These are phyloP conservation scores for Polyploca ridens DNA, from an alignment of 2,888 invertebrate species.

Conservation along the genomic window DNA sequence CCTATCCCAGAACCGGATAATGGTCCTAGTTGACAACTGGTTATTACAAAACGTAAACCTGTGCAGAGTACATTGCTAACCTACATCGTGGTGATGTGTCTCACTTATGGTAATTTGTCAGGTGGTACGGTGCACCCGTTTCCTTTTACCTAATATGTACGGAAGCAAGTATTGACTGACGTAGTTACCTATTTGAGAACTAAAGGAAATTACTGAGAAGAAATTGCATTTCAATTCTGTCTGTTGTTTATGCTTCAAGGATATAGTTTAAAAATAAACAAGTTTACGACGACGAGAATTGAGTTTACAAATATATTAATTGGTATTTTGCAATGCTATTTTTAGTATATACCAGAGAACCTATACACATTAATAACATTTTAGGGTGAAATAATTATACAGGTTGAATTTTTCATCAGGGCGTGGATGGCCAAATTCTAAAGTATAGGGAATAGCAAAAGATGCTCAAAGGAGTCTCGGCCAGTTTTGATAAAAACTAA, in stretches of 20 bases:
- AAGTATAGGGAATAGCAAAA: too few species aligned
- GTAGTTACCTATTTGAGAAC: not conserved
- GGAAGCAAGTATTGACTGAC: not conserved
- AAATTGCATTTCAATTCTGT: not conserved
- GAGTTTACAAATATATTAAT: too few species aligned
- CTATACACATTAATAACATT: too few species aligned
- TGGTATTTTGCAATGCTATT: too few species aligned
- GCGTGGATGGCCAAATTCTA: too few species aligned
- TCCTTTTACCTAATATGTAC: not conserved
- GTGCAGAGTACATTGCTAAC: constrained; percentile 23
- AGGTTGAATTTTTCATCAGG: too few species aligned
- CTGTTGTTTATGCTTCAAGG: not conserved
- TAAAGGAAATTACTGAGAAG: not conserved
- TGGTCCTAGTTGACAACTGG: constrained; percentile 27
- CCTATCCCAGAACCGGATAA: constrained; percentile 32
- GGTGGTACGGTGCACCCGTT: not conserved
- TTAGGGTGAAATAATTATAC: too few species aligned
- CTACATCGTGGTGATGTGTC: constrained; percentile 25
- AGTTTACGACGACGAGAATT: too few species aligned
- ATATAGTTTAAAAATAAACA: too few species aligned
- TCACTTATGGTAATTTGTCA: constrained; percentile 5
- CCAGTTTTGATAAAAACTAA: too few species aligned
- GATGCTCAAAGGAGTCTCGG: too few species aligned
- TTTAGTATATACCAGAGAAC: too few species aligned
- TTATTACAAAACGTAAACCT: constrained; percentile 32